phyloP scores from a whole-genome alignment of 2,888 invertebrate genomes.

The Ochlodes sylvanus region DNA sequence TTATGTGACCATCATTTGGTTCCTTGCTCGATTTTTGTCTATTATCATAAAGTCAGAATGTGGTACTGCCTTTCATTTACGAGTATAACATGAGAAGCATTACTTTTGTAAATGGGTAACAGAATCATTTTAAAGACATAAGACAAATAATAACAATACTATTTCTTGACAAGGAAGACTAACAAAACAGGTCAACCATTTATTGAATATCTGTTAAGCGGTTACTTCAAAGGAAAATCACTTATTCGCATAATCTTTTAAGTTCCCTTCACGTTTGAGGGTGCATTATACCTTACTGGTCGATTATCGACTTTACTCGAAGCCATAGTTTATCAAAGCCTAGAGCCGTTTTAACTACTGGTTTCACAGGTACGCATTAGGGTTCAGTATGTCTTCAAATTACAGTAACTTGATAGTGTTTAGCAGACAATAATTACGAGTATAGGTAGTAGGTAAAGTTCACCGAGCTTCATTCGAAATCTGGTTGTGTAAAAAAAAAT shows the following conservation, averaged over 20 bases:
- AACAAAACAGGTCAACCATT: slow-evolving; percentile 13
- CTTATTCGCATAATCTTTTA: slow-evolving; percentile 33
- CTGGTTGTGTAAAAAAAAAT: too few species aligned
- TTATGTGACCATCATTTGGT: too few species aligned
- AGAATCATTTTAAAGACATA: too few species aligned
- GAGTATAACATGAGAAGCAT: too few species aligned
- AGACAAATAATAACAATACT: background rate
- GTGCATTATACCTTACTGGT: slow-evolving; percentile 26
- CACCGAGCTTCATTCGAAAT: background rate
- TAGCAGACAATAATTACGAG: too few species aligned
- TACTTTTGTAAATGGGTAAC: too few species aligned
- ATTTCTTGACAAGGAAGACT: background rate
- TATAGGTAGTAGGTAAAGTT: too few species aligned
- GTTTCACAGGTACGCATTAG: slow-evolving; percentile 30
- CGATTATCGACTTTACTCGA: slow-evolving; percentile 35
- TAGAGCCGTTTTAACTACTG: slow-evolving; percentile 20
- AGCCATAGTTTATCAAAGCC: slow-evolving; percentile 11
- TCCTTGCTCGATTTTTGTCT: too few species aligned
- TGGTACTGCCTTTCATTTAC: too few species aligned
- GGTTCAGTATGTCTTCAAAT: slow-evolving; percentile 10
- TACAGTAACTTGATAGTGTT: slow-evolving; percentile 9
- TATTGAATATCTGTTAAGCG: slow-evolving; percentile 26
- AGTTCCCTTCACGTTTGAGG: slow-evolving; percentile 27
- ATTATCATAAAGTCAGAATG: too few species aligned
- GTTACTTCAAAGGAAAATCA: slow-evolving; percentile 27